Evolutionary conservation across 2,113 vertebrate species (phyloP).

Genomic region (Calcarius ornatus): DNA sequence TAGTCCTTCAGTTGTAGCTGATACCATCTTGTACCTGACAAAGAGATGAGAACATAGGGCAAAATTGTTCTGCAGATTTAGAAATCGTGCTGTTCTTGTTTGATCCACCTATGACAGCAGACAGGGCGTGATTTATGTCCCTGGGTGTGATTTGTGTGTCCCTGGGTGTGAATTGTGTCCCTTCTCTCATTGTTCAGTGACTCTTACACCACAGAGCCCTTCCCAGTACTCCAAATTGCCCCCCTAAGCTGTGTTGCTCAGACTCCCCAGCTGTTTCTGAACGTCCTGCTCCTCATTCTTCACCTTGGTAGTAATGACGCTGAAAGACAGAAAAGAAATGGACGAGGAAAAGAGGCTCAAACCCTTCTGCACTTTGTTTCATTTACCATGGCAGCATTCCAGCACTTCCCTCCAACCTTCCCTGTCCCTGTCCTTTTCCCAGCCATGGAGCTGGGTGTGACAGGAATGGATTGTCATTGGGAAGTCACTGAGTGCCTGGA

Average conservation of each 20-base stretch:
- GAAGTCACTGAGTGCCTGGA: neutral
- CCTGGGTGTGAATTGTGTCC: neutral
- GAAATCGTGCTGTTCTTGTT: neutral
- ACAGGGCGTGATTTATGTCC: neutral
- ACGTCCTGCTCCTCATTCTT: neutral
- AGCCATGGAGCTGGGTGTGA: fast-evolving
- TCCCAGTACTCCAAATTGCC: neutral
- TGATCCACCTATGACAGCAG: neutral
- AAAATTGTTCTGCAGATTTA: neutral
- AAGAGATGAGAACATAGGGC: neutral
- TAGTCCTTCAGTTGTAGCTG: neutral
- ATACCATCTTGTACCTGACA: neutral
- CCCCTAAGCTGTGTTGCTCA: neutral
- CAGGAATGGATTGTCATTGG: neutral
- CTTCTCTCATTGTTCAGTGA: neutral
- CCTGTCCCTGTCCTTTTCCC: neutral
- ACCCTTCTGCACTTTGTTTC: neutral
- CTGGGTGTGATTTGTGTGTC: neutral
- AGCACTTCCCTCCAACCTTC: neutral
- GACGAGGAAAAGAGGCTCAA: neutral
- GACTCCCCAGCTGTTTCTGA: neutral
- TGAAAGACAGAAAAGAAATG: neutral
- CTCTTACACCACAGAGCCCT: neutral
- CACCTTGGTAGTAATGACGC: neutral
- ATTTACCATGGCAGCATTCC: neutral